These are phyloP conservation scores for Plebejus argus DNA, from an alignment of 2,888 invertebrate species.

Conservation along the genomic window DNA sequence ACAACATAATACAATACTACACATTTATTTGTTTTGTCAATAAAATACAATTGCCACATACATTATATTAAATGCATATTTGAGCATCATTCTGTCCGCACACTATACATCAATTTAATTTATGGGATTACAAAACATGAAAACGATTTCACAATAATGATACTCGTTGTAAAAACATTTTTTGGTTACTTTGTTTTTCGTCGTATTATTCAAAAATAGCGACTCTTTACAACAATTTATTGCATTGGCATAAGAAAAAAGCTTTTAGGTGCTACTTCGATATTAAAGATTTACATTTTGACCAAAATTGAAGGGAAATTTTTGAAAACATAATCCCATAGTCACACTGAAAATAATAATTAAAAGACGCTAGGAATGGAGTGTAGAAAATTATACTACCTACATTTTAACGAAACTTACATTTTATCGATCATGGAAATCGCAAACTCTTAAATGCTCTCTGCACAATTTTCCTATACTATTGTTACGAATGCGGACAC, in stretches of 20 bases:
- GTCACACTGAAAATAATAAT: not conserved
- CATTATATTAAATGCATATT: constrained; percentile 49
- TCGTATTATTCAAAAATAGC: not conserved
- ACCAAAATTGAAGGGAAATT: not conserved
- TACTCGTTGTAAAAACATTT: not conserved
- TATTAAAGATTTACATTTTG: not conserved
- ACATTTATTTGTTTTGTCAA: constrained; percentile 49
- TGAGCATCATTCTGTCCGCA: constrained; percentile 44
- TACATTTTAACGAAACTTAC: not conserved
- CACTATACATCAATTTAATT: constrained; percentile 38
- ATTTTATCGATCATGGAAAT: not conserved
- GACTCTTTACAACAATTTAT: not conserved
- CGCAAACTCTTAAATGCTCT: not conserved
- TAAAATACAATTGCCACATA: constrained; percentile 49
- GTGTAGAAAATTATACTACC: not conserved
- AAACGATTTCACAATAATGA: not conserved
- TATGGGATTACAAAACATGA: not conserved
- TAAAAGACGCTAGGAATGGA: not conserved
- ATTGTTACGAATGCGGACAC: too few species aligned
- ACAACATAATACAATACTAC: constrained; percentile 48
- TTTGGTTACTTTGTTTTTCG: not conserved
- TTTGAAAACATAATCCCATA: not conserved
- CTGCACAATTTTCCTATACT: not conserved
- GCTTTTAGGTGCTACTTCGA: not conserved
- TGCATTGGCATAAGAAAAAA: not conserved